Evolutionary conservation across 2,888 invertebrate species (phyloP).

Genomic region (Pinctada fucata): DNA sequence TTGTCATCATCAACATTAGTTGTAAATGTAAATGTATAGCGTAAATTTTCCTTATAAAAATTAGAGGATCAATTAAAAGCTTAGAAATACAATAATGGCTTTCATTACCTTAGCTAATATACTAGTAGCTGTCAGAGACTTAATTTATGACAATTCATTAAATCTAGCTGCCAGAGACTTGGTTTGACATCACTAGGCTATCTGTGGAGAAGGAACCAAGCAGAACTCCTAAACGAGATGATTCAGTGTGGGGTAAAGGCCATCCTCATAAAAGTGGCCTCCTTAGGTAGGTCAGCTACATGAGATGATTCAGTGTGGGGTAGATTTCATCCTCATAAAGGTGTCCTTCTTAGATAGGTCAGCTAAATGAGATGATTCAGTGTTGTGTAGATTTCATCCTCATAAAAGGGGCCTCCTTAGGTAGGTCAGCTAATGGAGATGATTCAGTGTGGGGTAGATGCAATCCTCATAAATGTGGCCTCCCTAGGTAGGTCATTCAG

Average conservation of each 20-base stretch:
- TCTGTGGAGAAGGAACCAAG: constrained; percentile 97
- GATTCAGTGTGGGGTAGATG: constrained; percentile 94
- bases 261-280: constrained; percentile 97
- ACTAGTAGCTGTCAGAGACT: background rate
- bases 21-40: no score
- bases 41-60: no score
- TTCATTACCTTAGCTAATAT: background rate
- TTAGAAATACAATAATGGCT: background rate
- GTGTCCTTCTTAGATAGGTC: constrained; percentile 88
- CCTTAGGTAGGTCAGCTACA: constrained; percentile 82
- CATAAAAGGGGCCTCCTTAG: constrained; percentile 96
- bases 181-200: constrained; percentile 93
- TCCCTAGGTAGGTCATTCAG: constrained; percentile 81
- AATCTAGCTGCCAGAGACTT: constrained; percentile 89
- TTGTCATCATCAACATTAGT: no score
- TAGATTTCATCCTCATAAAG: constrained; percentile 97
- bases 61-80: no score
- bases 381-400: constrained; percentile 94
- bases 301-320: constrained; percentile 96
- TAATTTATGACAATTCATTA: no score
- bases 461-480: constrained; percentile 98
- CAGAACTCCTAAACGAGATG: constrained; percentile 96
- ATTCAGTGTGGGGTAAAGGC: constrained; percentile 94
- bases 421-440: constrained; percentile 83
- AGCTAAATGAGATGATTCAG: constrained; percentile 95